phyloP scores from a whole-genome alignment of 1,140 invertebrate species.

The Scaptomyza montana region DNA sequence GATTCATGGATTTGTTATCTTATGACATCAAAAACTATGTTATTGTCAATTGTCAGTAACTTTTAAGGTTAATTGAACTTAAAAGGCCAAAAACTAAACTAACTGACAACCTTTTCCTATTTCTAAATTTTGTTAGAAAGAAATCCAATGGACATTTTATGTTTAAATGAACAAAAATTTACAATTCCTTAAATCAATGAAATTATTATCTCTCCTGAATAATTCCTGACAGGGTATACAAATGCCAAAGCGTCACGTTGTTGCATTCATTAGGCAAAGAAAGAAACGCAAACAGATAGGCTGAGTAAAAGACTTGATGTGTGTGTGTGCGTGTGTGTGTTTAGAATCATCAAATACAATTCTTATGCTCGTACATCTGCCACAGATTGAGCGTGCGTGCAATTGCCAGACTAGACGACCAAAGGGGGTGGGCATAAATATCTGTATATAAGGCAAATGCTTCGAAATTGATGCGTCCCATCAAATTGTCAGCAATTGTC shows the following conservation, averaged over 20 bases:
- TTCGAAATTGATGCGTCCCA: conserved; percentile 44
- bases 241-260: conserved; percentile 66
- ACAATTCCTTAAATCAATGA: too few species aligned
- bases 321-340: conserved; percentile 28
- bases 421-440: conserved; percentile 12
- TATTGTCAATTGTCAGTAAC: too few species aligned
- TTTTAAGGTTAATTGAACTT: too few species aligned
- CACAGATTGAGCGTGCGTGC: conserved; percentile 49
- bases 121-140: too few species aligned
- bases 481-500: conserved; percentile 67
- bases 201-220: too few species aligned
- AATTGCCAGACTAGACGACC: conserved; percentile 24
- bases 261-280: conserved; percentile 66
- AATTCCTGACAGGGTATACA: conserved; percentile 25
- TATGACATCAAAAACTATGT: too few species aligned
- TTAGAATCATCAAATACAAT: conserved; percentile 62
- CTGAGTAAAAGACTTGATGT: conserved; percentile 12
- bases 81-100: too few species aligned
- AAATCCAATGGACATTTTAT: too few species aligned
- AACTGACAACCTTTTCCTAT: too few species aligned
- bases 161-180: too few species aligned
- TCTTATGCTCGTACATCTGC: conserved; percentile 39
- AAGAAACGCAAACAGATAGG: conserved; percentile 14
- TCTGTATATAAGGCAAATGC: conserved; percentile 29
- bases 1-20: too few species aligned